Conservation (phyloP, 2,888 invertebrate species). For the Drosophila kanekoi region DNA sequence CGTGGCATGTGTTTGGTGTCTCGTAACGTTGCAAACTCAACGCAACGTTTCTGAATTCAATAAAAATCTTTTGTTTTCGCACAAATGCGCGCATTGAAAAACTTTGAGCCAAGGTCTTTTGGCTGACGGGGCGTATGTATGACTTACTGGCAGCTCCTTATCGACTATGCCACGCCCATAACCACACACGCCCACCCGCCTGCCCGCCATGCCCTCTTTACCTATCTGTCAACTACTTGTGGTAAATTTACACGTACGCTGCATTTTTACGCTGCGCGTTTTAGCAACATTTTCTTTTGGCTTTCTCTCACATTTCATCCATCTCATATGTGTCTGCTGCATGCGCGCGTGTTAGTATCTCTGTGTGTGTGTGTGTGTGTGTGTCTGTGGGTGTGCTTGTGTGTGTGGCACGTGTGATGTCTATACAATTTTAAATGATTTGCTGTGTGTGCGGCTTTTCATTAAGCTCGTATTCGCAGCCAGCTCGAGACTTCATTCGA, state of each 20-base stretch:
- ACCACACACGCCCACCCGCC: not conserved
- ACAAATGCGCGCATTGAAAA: conserved; percentile 67
- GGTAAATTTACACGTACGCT: conserved; percentile 79
- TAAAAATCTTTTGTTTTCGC: conserved; percentile 80
- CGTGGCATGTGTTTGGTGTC: conserved; percentile 1
- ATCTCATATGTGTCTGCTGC: conserved; percentile 1
- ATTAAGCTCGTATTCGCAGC: conserved; percentile 49
- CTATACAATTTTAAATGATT: conserved; percentile 68
- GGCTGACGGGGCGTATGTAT: conserved; percentile 40
- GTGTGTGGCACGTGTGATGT: conserved; percentile 37
- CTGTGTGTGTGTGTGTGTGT: not conserved
- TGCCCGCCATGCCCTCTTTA: not conserved
- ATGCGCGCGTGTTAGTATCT: too few species aligned
- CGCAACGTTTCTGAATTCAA: conserved; percentile 70
- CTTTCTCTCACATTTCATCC: conserved; percentile 19
- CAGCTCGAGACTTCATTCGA: conserved; percentile 17
- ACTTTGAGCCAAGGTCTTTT: conserved; percentile 72
- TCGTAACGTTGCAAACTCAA: conserved; percentile 14
- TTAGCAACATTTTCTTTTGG: conserved; percentile 65
- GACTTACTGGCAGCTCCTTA: conserved; percentile 53
- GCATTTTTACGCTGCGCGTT: conserved; percentile 68
- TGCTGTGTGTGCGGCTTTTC: conserved; percentile 51
- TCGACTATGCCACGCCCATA: conserved; percentile 6
- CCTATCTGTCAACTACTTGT: conserved; percentile 56
- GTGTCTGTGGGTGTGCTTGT: conserved; percentile 11